phyloP scores from a whole-genome alignment of 2,888 invertebrate species.

The Drosophila paracracens region DNA sequence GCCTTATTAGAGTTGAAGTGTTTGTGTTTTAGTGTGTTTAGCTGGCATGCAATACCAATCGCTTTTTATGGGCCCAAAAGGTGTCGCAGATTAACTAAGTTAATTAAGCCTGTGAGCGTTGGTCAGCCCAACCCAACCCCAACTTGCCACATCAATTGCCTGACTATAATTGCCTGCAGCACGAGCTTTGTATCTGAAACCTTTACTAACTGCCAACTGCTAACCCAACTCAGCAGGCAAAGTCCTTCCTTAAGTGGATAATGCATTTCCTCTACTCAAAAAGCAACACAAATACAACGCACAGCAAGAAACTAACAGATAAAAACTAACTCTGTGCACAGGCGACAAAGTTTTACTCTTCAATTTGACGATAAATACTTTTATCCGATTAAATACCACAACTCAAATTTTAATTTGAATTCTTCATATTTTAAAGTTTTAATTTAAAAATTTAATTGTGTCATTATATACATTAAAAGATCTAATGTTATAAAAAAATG shows the following conservation, averaged over 20 bases:
- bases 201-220: slow-evolving; percentile 61
- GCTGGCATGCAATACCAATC: slow-evolving; percentile 53
- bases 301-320: slow-evolving; percentile 48
- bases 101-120: slow-evolving; percentile 50
- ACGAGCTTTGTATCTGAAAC: slow-evolving; percentile 53
- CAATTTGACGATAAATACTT: background rate
- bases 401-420: background rate
- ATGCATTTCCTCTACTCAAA: slow-evolving; percentile 68
- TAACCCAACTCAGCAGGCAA: slow-evolving; percentile 42
- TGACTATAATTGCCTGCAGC: slow-evolving; percentile 36
- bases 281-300: slow-evolving; percentile 38
- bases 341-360: slow-evolving; percentile 1
- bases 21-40: slow-evolving; percentile 11
- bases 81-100: slow-evolving; percentile 69
- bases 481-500: background rate
- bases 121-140: background rate
- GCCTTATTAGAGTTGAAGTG: slow-evolving; percentile 69
- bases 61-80: slow-evolving; percentile 55
- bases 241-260: slow-evolving; percentile 71
- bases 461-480: background rate
- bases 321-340: slow-evolving; percentile 24
- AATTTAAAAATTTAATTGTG: background rate
- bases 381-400: background rate
- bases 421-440: background rate
- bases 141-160: slow-evolving; percentile 3